Percentiles rank a stretch among this genome's conserved stretches.
Evolutionary conservation across 2,797 vertebrate genomes (phyloP).

Genomic region (Pseudopleuronectes americanus): DNA sequence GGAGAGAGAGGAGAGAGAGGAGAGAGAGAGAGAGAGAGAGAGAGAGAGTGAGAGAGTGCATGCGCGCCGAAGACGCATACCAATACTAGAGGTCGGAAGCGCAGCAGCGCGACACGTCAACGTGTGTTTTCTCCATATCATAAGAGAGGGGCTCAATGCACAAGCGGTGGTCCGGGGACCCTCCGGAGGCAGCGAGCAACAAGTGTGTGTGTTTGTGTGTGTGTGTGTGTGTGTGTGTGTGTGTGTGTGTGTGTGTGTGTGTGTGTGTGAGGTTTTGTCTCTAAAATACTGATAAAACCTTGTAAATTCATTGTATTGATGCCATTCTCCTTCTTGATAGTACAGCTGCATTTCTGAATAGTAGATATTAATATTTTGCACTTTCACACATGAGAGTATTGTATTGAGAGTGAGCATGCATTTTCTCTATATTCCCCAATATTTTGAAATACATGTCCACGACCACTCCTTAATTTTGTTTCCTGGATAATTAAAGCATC

Average conservation of each 20-base stretch:
- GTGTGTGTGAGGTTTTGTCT: no score
- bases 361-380: neutral
- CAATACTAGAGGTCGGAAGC: slow-evolving; percentile 71
- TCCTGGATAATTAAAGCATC: no score
- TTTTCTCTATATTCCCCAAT: no score
- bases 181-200: slow-evolving; percentile 18
- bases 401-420: neutral
- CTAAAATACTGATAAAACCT: no score
- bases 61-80: slow-evolving; percentile 62
- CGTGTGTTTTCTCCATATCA: slow-evolving; percentile 71
- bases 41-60: slow-evolving; percentile 10
- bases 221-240: no score
- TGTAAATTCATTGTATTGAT: no score
- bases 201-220: slow-evolving; percentile 20
- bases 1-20: neutral
- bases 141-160: slow-evolving; percentile 53
- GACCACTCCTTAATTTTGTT: no score
- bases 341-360: neutral
- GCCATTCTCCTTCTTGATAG: neutral
- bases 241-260: no score
- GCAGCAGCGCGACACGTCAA: slow-evolving; percentile 74
- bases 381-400: neutral
- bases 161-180: slow-evolving; percentile 61
- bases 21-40: neutral
- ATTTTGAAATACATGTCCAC: no score